Base-by-base conservation (phyloP, 2,797 vertebrate species). In the Myripristis jacobus region DNA sequence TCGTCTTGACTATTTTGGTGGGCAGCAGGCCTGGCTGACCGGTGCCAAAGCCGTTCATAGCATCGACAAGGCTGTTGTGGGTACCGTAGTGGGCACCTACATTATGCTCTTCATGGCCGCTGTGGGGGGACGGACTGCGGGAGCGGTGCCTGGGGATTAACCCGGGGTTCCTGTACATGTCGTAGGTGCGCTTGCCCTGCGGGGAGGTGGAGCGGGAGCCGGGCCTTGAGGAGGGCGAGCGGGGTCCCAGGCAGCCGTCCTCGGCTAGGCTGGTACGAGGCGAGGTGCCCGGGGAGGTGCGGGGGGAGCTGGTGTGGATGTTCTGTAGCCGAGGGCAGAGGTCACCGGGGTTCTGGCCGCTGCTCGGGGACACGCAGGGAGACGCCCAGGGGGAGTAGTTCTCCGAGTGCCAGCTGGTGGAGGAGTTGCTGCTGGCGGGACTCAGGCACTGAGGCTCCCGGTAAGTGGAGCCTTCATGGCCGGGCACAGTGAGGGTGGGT, bases 341-440 rank as follows among this genome's bases (percentile, higher is more conserved):
- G 90, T 99, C 97, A 83, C 96, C 96, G 48, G 95, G 89, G 86
- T 94, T 95, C 70, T 94, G 94, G 77, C 94, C 96, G 74, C 94
- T 96, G 93, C 97, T 96, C 86, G 97, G 97, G 79, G 98, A 99
- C 90, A 99, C 97, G 46, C 98, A 99, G 66, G 97, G 98, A 53
- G 98, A 99, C 1, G 96, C 95, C 94, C 95, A 98, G 85, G 98
- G 98, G 80, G 98, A 99, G 90, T 96, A 96, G 90, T 87, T 97
- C 94, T 99, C 97, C 41, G 98, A 99, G 92, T 99, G 95, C 96
- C 98, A 99, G 94, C 97, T 98, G 94, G 97, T 94, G 90, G 98
- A 99, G 70, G 98, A 99, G 90, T 96, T 98, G 90, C 97, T 99
- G 94, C 97, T 98, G 92, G 96, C 97, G 1, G 98, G 98, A 88